Base-by-base conservation (phyloP, 2,888 invertebrate genomes). In the Thymelicus sylvestris region DNA sequence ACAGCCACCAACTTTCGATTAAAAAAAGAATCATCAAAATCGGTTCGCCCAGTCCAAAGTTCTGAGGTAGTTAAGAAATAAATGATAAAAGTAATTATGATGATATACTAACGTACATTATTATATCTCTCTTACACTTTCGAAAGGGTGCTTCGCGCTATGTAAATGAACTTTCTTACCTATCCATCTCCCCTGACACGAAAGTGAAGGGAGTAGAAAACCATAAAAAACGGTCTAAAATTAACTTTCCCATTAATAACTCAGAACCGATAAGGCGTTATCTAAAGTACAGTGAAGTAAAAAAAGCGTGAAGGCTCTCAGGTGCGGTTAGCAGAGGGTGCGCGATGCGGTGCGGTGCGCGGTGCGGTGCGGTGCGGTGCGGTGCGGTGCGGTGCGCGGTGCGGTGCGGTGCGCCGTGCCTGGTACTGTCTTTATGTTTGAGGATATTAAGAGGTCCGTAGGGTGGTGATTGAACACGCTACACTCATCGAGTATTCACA, bases 341-440 rank as follows among this genome's bases (percentile, higher is more conserved):
- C 24, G 55, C 55, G 67, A 74, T 50, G 83, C 83, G 84, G 74
- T 41, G 83, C 83, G 84, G 87, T 86, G 86, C 86, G 85, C 80
- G 79, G 80, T 83, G 19, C 19, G 19, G 19, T 19, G 19, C 19
- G 19, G 19, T 19, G 81, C 55, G 76, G n/a, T 86, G 85, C 80
- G 79, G 80, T 83, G 19, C 19, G 19, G 19, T 19, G 19, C 19
- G 19, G 19, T 19, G 81, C 55, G 76, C 80, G 85, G 85, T 12
- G 8, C 44, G 86, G 86, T 48, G 90, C 77, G 79, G 80, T 73
- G 70, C 73, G 75, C 80, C 73, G 92, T 87, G 75, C 90, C 92
- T 77, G 89, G 86, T 81, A 82, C 86, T 84, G 84, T 88, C 88
- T 85, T 44, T 10, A 8, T 86, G 87, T 88, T 85, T 88, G 89